These are phyloP conservation scores for Spinibarbus caldwelli DNA, from an alignment of 2,797 vertebrate species.

Conservation along the genomic window DNA sequence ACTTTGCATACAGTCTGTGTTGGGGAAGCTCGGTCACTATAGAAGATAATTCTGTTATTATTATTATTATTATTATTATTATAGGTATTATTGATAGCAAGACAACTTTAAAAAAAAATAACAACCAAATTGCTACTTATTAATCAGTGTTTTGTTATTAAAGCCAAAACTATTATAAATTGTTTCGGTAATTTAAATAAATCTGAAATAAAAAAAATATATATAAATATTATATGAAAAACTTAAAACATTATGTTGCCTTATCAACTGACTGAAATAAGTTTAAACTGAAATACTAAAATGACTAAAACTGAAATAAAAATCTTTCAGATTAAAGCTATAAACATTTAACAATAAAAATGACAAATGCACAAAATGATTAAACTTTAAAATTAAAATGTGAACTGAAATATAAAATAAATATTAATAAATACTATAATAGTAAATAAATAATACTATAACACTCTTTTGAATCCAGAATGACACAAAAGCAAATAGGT, in stretches of 20 bases:
- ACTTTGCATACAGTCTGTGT: not conserved
- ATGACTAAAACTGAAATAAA: not conserved
- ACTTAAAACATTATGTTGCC: not conserved
- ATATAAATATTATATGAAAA: not conserved
- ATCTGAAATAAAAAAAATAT: not conserved
- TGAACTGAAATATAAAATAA: not conserved
- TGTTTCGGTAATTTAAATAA: not conserved
- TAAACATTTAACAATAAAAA: not conserved
- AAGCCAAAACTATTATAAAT: not conserved
- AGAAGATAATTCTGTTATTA: not conserved
- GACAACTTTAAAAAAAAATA: not conserved
- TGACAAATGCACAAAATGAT: not conserved
- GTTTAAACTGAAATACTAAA: not conserved
- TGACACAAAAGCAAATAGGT: not conserved
- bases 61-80: not conserved
- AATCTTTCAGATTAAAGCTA: too few species aligned
- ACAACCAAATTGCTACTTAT: not conserved
- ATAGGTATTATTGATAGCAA: not conserved
- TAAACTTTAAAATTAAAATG: not conserved
- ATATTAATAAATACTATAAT: not conserved
- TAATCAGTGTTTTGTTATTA: not conserved
- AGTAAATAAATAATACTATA: too few species aligned
- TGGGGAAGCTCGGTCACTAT: not conserved
- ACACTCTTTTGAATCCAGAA: not conserved
- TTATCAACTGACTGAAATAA: not conserved